Conservation (phyloP, 1,140 invertebrate genomes). For the Gonatopus flavifemur region DNA sequence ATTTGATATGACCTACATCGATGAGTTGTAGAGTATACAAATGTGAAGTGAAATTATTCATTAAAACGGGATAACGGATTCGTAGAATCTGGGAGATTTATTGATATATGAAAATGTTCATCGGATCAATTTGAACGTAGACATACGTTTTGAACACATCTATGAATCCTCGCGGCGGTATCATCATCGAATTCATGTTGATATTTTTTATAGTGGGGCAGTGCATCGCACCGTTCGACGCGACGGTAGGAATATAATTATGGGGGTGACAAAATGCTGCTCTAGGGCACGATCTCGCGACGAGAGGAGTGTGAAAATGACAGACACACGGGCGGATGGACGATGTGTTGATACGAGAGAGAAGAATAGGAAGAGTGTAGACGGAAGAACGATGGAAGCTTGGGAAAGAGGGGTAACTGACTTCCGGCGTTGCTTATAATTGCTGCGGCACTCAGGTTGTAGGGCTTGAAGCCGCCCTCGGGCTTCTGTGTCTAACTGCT, state of each 20-base stretch:
- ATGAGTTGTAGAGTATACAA: no score
- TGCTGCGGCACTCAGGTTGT: constrained; percentile 41
- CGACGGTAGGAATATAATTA: constrained; percentile 49
- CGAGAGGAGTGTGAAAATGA: not conserved
- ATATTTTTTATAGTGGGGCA: no score
- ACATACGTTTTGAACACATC: no score
- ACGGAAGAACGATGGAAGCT: constrained; percentile 4
- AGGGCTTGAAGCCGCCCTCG: constrained; percentile 26
- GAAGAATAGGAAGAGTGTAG: not conserved
- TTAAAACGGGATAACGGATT: no score
- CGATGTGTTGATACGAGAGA: not conserved
- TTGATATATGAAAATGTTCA: no score
- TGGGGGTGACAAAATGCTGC: constrained; percentile 49
- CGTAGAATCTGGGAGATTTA: no score
- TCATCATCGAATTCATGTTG: no score
- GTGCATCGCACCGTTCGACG: no score
- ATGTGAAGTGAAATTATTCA: no score
- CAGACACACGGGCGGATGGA: not conserved
- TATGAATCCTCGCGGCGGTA: no score
- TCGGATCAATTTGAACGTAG: no score
- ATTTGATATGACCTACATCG: no score
- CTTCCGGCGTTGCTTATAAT: constrained; percentile 51
- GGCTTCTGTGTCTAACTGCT: constrained; percentile 37
- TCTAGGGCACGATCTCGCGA: constrained; percentile 26
- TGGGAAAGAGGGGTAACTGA: constrained; percentile 24